Percentiles rank a stretch among this genome's conserved stretches.
phyloP scores from a whole-genome alignment of 2,113 vertebrate genomes.

The Athene noctua region DNA sequence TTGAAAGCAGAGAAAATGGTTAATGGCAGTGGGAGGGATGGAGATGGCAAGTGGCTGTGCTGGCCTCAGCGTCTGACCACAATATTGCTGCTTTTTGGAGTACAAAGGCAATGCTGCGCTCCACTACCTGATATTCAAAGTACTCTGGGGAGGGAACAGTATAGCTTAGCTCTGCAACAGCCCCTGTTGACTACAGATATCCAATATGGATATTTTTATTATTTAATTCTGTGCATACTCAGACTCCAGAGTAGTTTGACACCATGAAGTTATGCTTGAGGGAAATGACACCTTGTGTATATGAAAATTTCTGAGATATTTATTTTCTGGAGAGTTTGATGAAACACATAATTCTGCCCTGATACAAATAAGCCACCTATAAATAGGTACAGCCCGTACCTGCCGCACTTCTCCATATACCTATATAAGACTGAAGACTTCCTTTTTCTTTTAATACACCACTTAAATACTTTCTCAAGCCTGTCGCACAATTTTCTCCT shows the following conservation, averaged over 20 bases:
- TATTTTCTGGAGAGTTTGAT: neutral
- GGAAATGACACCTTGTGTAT: neutral
- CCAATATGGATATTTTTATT: neutral
- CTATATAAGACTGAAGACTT: neutral
- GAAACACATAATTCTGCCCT: neutral
- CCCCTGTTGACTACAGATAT: neutral
- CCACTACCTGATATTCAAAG: neutral
- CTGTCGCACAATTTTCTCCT: neutral
- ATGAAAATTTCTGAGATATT: neutral
- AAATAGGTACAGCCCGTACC: neutral
- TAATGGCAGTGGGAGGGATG: neutral
- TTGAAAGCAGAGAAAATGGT: neutral
- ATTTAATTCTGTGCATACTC: neutral
- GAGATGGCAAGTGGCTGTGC: neutral
- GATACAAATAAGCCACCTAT: neutral
- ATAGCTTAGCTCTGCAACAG: neutral
- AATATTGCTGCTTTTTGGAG: neutral
- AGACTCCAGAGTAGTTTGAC: neutral
- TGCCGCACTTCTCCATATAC: neutral
- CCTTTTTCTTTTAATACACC: neutral
- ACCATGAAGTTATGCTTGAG: neutral
- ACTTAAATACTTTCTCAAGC: neutral
- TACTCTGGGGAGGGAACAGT: neutral
- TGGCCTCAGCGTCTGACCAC: fast-evolving
- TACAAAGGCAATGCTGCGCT: fast-evolving